These are phyloP conservation scores for Gibbula magus DNA, from an alignment of 2,888 invertebrate species.

Conservation along the genomic window DNA sequence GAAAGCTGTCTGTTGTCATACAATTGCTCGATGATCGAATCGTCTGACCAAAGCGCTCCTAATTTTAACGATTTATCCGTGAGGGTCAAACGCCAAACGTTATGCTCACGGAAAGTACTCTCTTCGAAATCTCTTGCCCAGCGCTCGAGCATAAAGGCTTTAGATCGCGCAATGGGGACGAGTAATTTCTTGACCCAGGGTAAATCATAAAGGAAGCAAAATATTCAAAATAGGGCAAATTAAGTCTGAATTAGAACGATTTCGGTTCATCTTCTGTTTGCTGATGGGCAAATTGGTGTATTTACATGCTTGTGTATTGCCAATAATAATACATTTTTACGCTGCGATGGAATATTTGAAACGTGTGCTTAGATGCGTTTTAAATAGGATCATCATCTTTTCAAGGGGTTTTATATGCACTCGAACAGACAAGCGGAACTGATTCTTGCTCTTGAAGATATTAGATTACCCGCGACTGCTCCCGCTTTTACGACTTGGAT, in stretches of 20 bases:
- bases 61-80: not conserved
- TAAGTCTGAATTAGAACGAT: not conserved
- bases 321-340: not conserved
- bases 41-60: conserved; percentile 6
- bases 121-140: not conserved
- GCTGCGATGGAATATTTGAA: conserved; percentile 9
- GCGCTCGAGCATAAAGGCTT: not conserved
- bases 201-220: conserved; percentile 17
- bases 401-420: not conserved
- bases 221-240: conserved; percentile 18
- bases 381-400: not conserved
- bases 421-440: not conserved
- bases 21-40: conserved; percentile 17
- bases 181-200: conserved; percentile 5
- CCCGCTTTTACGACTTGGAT: too few species aligned
- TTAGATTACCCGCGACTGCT: not conserved
- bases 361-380: not conserved
- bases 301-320: conserved; percentile 18
- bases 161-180: not conserved
- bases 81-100: not conserved
- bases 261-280: conserved; percentile 8
- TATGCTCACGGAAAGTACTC: not conserved
- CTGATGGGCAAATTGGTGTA: conserved; percentile 10
- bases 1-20: conserved; percentile 24
- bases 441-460: not conserved